Conservation (phyloP, 37 sponge, comb jelly and placozoan species). For the Tethya wilhelma region DNA sequence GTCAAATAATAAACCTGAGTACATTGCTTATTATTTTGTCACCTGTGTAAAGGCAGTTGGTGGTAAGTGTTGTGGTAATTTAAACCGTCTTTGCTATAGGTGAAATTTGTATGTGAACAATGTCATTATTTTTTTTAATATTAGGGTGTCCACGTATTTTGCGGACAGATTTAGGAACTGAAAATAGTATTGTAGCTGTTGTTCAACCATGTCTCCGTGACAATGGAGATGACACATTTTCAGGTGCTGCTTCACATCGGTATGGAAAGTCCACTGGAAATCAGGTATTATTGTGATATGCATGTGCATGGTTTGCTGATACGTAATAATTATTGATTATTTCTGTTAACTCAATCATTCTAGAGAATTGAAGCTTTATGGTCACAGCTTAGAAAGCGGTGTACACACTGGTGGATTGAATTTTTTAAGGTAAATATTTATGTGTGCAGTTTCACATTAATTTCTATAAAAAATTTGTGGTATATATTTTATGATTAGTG, state of each 20-base stretch:
- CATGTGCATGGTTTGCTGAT: not conserved
- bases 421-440: constrained; percentile 7
- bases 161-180: constrained; percentile 41
- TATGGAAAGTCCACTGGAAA: constrained; percentile 44
- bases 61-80: constrained; percentile 1
- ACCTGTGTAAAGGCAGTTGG: not conserved
- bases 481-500: no score
- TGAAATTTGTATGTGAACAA: not conserved
- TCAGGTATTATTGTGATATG: not conserved
- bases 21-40: constrained; percentile 1
- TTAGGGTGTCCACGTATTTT: constrained; percentile 39
- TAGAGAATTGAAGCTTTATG: constrained; percentile 38
- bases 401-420: constrained; percentile 23
- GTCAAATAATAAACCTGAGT: constrained; percentile 22
- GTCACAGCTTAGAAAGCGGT: constrained; percentile 3
- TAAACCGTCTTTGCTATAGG: not conserved
- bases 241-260: not conserved
- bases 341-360: no score
- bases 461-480: no score
- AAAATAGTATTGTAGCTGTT: constrained; percentile 16
- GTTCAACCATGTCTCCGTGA: constrained; percentile 33
- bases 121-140: not conserved
- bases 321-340: not conserved
- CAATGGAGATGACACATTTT: constrained; percentile 4
- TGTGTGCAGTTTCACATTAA: no score